Evolutionary conservation across 2,888 invertebrate genomes (phyloP).

Genomic region (Hemaris fuciformis): DNA sequence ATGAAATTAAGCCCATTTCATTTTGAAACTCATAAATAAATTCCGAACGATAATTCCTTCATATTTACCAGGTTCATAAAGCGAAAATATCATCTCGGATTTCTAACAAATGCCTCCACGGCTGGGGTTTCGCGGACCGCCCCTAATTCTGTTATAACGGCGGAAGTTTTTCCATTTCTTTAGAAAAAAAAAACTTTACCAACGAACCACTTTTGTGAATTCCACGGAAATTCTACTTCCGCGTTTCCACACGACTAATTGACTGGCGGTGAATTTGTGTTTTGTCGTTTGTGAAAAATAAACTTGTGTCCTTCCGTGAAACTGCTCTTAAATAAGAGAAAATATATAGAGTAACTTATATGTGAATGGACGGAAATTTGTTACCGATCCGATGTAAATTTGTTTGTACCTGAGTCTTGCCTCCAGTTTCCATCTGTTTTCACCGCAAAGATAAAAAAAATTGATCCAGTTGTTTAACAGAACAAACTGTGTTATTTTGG

Average conservation of each 20-base stretch:
- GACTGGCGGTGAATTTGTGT: slow-evolving; percentile 11
- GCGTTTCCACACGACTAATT: slow-evolving; percentile 14
- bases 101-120: slow-evolving; percentile 28
- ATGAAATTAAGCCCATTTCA: not conserved
- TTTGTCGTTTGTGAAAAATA: not conserved
- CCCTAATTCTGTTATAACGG: slow-evolving; percentile 72
- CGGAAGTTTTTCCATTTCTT: slow-evolving; percentile 71
- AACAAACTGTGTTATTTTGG: no score
- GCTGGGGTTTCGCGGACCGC: slow-evolving; percentile 21
- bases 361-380: no score
- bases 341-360: no score
- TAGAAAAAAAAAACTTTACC: slow-evolving; percentile 46
- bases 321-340: no score
- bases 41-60: slow-evolving; percentile 7
- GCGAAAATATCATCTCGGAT: slow-evolving; percentile 20
- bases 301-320: not conserved
- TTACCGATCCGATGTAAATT: no score
- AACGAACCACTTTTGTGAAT: slow-evolving; percentile 39
- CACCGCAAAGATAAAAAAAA: no score
- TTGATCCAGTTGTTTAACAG: no score
- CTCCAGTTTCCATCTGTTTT: no score
- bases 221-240: slow-evolving; percentile 6
- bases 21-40: not conserved
- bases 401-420: no score
- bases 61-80: slow-evolving; percentile 11